phyloP scores from a whole-genome alignment of 2,113 vertebrate genomes.

The Rana temporaria region DNA sequence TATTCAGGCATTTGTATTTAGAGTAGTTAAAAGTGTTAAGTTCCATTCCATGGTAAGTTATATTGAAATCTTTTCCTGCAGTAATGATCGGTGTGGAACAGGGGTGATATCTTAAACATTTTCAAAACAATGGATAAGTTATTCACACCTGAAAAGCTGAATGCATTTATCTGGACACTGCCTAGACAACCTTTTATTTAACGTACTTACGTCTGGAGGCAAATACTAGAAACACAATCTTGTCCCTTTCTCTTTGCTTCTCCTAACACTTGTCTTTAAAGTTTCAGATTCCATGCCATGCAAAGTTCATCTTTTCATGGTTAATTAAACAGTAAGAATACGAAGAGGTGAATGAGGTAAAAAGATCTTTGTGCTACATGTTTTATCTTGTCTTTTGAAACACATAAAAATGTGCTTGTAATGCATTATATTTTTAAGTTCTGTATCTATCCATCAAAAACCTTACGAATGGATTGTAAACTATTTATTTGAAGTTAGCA shows the following conservation, averaged over 20 bases:
- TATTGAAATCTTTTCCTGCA: too few species aligned
- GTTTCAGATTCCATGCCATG: not conserved
- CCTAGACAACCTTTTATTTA: too few species aligned
- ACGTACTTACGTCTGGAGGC: too few species aligned
- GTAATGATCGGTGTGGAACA: too few species aligned
- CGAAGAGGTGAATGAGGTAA: not conserved
- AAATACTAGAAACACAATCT: too few species aligned
- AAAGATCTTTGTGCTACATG: slow-evolving; percentile 1
- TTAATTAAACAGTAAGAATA: slow-evolving; percentile 4
- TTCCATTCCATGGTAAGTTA: too few species aligned
- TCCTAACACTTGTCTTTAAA: not conserved
- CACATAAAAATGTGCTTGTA: not conserved
- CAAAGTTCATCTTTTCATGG: not conserved
- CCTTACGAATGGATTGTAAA: not conserved
- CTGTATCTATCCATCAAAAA: not conserved
- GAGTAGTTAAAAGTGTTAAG: too few species aligned
- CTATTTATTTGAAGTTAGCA: not conserved
- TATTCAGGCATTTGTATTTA: too few species aligned
- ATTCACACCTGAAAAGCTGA: too few species aligned
- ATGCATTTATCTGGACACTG: too few species aligned
- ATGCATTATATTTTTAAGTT: not conserved
- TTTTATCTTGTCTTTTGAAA: slow-evolving; percentile 8
- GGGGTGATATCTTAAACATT: too few species aligned
- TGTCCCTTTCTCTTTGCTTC: not conserved
- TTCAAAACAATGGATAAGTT: too few species aligned